Conservation (phyloP, 2,888 invertebrate genomes). For the Andrena fulva region DNA sequence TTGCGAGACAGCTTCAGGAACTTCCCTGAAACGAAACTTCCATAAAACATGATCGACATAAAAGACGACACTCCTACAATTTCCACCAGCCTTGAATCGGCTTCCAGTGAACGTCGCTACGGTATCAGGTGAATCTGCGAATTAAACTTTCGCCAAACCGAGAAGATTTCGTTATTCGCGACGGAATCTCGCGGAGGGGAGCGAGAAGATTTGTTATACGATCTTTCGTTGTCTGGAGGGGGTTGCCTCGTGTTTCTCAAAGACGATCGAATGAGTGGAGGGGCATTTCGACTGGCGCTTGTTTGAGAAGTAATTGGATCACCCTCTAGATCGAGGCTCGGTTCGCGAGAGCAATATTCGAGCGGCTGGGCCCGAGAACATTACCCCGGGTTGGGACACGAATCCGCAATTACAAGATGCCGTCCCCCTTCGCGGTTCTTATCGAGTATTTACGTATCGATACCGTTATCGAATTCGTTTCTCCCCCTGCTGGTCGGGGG, state of each 20-base stretch:
- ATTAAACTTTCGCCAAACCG: conserved; percentile 35
- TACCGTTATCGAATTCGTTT: conserved; percentile 69
- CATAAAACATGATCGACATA: background rate
- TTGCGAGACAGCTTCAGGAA: background rate
- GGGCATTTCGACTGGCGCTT: conserved; percentile 54
- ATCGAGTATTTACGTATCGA: conserved; percentile 75
- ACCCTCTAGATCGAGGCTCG: conserved; percentile 64
- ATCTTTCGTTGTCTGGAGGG: conserved; percentile 30
- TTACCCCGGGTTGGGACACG: conserved; percentile 72
- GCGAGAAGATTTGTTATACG: conserved; percentile 43
- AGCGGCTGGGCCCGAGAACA: conserved; percentile 59
- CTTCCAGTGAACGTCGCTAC: background rate
- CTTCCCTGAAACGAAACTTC: background rate
- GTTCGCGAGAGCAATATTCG: conserved; percentile 62
- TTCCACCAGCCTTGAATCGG: conserved; percentile 18
- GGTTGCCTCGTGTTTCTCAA: conserved; percentile 61
- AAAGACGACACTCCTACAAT: conserved; percentile 17
- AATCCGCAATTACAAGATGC: conserved; percentile 78
- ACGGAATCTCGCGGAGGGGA: conserved; percentile 7
- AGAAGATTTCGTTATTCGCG: conserved; percentile 28
- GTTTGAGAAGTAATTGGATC: conserved; percentile 71
- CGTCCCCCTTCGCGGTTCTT: conserved; percentile 59
- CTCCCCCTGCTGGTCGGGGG: conserved; percentile 23
- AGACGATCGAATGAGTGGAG: conserved; percentile 61
- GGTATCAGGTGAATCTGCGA: conserved; percentile 48